A percentile compares a stretch with the other conserved stretches of the same genome.
Evolutionary conservation across 1,140 invertebrate species (phyloP).

Genomic region (Limonius californicus): DNA sequence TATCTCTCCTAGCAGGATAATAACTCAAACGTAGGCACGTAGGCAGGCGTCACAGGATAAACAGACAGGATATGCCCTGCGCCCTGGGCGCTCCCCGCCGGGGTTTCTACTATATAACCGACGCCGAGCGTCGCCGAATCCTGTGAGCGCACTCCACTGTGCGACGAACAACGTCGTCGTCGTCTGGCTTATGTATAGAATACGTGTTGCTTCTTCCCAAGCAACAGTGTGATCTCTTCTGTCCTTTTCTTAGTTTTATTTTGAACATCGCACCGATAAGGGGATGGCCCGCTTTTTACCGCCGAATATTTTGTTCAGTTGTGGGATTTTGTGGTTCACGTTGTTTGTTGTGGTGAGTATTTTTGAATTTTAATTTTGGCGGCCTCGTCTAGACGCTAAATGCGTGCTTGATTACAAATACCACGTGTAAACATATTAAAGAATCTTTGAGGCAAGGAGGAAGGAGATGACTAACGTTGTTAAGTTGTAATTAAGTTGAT

Average conservation of each 20-base stretch:
- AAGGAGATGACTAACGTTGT: too few species aligned
- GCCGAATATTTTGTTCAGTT: background rate
- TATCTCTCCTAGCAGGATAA: background rate
- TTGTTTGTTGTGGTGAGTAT: background rate
- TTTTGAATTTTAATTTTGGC: too few species aligned
- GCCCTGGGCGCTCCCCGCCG: background rate
- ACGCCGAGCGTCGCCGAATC: background rate
- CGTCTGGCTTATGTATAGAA: background rate
- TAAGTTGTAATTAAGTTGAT: too few species aligned
- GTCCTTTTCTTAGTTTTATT: too few species aligned
- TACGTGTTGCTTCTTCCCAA: slow-evolving; percentile 1
- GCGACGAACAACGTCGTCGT: background rate
- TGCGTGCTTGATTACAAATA: too few species aligned
- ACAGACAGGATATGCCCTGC: slow-evolving; percentile 7
- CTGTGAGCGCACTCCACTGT: background rate
- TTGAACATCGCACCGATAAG: too few species aligned
- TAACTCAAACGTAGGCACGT: slow-evolving; percentile 8
- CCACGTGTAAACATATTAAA: too few species aligned
- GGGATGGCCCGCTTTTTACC: background rate
- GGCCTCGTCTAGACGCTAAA: too few species aligned
- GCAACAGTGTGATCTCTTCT: background rate
- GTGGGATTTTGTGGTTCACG: background rate
- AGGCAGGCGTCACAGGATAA: slow-evolving; percentile 10
- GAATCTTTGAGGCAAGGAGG: too few species aligned
- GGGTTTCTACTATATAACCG: slow-evolving; percentile 11